Base-by-base conservation (phyloP, 2,888 invertebrate genomes). In the Epiblema foenella region DNA sequence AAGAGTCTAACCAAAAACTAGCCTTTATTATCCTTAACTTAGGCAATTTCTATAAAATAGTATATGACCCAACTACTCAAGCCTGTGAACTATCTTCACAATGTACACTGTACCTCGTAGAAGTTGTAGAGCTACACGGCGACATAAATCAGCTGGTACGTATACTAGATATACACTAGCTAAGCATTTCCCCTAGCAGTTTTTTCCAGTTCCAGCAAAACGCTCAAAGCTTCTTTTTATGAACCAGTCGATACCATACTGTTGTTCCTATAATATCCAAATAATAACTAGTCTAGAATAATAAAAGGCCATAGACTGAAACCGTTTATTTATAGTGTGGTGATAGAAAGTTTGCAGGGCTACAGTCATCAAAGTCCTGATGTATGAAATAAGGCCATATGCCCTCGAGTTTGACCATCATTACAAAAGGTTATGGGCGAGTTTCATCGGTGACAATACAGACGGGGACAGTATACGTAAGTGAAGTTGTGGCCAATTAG, bases 141-240 rank as follows among this genome's bases (percentile, higher is more conserved):
- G 37, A 63, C 63, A 63, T 63, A 63, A 63, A 63, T 63, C 63
- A 62, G 62, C 33, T 18, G 51, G 63, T 33, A 37, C 1, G 18
- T 62, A 37, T 20, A 49, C 63, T 63, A 7, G 18, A 51, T 63
- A 63, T 63, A 18, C 18, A 20, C 20, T 29, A 18, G 49, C 49
- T 8, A 11, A 52, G 18, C 37, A 37, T 51, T 63, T 33, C 9
- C 63, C 20, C 7, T 8, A 7, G 37, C 49, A 15, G 8, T 2
- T 62, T 62, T 59, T 59, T 57, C 20, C 20, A 59, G 42, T 59
- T 42, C 42, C 8, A 12, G 18, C 15, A 39, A 18, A 46, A 46
- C 8, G 5, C 46, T 39, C 0, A 18, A 18, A 11, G 20, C 18
- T 12, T 3, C 20, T 52, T 20, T 49, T 17, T 17, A n/a, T 24